A percentile compares a stretch with the other conserved stretches of the same genome.
Evolutionary conservation across 2,888 invertebrate genomes (phyloP).

Genomic region (Leptopilina syphax): DNA sequence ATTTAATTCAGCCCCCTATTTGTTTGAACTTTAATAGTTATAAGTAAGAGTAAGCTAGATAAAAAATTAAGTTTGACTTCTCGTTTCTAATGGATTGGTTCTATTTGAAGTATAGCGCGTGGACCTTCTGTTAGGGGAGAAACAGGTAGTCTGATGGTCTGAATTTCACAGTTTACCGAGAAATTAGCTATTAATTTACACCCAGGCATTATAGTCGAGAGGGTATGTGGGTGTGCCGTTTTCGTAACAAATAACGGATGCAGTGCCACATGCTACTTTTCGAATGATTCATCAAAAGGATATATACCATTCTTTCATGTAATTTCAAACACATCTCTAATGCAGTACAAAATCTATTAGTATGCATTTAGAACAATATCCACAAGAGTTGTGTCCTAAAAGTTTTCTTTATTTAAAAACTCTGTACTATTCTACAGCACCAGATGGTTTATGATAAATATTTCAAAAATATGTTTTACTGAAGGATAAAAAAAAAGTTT

Average conservation of each 20-base stretch:
- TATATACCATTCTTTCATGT: not conserved
- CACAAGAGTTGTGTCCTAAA: too few relatives aligned
- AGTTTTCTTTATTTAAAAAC: too few relatives aligned
- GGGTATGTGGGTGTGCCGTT: slow-evolving; percentile 25
- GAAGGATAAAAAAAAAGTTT: not conserved
- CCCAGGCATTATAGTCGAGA: slow-evolving; percentile 42
- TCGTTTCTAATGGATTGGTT: slow-evolving; percentile 61
- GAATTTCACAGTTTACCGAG: slow-evolving; percentile 65
- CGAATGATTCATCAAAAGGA: not conserved
- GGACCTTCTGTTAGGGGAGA: slow-evolving; percentile 65
- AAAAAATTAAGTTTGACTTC: slow-evolving; percentile 41
- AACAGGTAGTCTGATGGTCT: slow-evolving; percentile 58
- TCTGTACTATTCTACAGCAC: too few relatives aligned
- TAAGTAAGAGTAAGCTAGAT: not conserved
- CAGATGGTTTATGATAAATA: too few relatives aligned
- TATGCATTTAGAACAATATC: too few relatives aligned
- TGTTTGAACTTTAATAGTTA: not conserved
- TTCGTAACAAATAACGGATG: slow-evolving; percentile 18
- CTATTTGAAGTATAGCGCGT: slow-evolving; percentile 54
- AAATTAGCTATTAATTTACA: slow-evolving; percentile 65
- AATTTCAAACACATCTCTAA: too few relatives aligned
- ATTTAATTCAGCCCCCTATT: not conserved
- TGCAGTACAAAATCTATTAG: too few relatives aligned
- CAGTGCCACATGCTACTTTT: slow-evolving; percentile 16
- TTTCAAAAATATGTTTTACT: not conserved